These are phyloP conservation scores for Tragelaphus eurycerus DNA, from an alignment of 2,797 vertebrate genomes.

Conservation along the genomic window DNA sequence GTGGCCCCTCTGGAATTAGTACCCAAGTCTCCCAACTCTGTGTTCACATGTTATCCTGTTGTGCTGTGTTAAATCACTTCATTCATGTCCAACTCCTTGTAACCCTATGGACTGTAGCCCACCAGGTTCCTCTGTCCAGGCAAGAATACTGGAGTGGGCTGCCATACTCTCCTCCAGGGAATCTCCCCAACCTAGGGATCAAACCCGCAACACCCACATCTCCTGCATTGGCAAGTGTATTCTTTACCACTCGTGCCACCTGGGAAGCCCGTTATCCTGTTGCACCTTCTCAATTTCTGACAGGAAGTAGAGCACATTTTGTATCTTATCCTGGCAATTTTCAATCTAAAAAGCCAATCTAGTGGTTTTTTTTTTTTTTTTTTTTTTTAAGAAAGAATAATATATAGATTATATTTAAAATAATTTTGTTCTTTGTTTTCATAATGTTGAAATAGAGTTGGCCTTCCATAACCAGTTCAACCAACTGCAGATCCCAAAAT, in stretches of 20 bases:
- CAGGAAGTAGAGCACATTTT: not conserved
- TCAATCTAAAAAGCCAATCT: not conserved
- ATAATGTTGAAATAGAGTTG: not conserved
- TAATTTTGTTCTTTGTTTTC: conserved; percentile 1
- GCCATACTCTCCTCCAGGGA: not conserved
- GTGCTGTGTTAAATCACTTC: not conserved
- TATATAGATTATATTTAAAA: conserved; percentile 3
- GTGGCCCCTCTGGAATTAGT: not conserved
- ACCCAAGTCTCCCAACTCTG: not conserved
- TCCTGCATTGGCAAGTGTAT: not conserved
- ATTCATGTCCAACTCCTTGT: not conserved
- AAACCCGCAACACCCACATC: not conserved
- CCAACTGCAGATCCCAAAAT: not conserved
- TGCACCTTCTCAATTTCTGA: not conserved
- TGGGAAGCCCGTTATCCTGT: not conserved
- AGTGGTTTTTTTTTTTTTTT: conserved; percentile 19
- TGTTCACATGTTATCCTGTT: not conserved
- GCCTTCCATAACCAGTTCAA: not conserved
- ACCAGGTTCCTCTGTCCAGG: not conserved
- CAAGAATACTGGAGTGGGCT: not conserved
- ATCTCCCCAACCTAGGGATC: not conserved
- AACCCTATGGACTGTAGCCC: not conserved
- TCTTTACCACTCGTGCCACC: not conserved
- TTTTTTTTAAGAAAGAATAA: not conserved
- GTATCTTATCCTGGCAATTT: not conserved